Base-by-base conservation (phyloP, 2,113 vertebrate species). In the Carassius carassius region DNA sequence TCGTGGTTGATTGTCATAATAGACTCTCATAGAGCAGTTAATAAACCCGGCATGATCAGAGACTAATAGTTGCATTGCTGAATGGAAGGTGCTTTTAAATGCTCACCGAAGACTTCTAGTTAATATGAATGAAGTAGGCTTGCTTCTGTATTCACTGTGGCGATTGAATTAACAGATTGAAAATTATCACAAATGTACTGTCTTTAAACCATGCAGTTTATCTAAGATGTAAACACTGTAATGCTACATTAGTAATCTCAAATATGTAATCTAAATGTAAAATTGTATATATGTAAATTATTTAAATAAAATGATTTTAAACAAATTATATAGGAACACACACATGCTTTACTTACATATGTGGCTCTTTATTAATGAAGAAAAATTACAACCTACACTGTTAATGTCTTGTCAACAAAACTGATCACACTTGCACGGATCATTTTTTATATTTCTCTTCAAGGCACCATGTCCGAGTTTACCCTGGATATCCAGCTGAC, bases 401-500 rank as follows among this genome's bases (percentile, higher is more conserved):
- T 17, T 51, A 1, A 14, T 32, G 25, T 7, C 6, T 32, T 67
- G 29, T 17, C 16, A 35, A 6, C 6, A 9, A 67, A 67, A 49
- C 2, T 14, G 47, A 49, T 0, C 12, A 49, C 1, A 51, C 49
- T 69, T 35, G 0, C 13, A 35, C 32, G 35, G 7, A 35, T 19
- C 5, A 7, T 37, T 44, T 74, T 63, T 54, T 9, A 2, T 21
- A 6, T 75, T 56, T 41, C 29, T 12, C 35, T 72, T 13, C 19
- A 81, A 89, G 90, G 4, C 84, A 72, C 11, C 79, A 95, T 95
- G 94, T 92, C 93, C 76, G 93, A 94, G 63, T 92, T 93, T 85
- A 95, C 94, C 8, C 92, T 94, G 14, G 94, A 94, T 41, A 93
- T 94, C 85, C 94, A 94, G 90, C 91, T 95, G 2, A 94, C 93